Evolutionary conservation across 2,888 invertebrate species (phyloP), one percentile per base, ranked within the genome.

Genomic region (Graphium colonna): DNA sequence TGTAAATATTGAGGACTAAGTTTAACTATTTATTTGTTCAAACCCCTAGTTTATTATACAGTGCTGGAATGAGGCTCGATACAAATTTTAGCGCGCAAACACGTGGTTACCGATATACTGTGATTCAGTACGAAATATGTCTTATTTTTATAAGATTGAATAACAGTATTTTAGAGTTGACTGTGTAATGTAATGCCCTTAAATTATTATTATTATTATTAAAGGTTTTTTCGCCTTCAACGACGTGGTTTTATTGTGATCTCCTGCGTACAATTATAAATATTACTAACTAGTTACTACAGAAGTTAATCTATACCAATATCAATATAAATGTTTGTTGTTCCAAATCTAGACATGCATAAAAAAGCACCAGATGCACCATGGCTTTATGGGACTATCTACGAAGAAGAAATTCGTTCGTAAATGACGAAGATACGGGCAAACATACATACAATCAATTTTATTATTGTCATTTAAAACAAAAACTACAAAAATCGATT

Each of bases 111-210:
- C 71, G 60, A 62, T 71, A 36, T 82, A 82, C 82, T 85, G 82
- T 79, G 72, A 75, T 75, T 65, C 85, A 82, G 84, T 86, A 83
- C 76, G 68, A 64, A 65, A 65, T 65, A 66, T 73, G 68, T 77
- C 71, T 71, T 73, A 65, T 71, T 71, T 72, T 75, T 65, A 50
- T 79, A 79, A 77, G 83, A 66, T 74, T 77, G 75, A 83, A 79
- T 68, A 77, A 75, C 87, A 88, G 86, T 88, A 88, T 85, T 87
- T 84, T 86, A 86, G 81, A 73, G 69, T 82, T 86, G 87, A 87
- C 86, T 87, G 85, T 86, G 79, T 86, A 79, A 77, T 80, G 77
- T 85, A 82, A 81, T 83, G 78, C 77, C 77, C 75, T 79, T 87
- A 88, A 88, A 83, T 89, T 87, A 86, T 84, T 79, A 69, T 59